Conservation (phyloP, 64 coral and sea anemone species). For the Trachythela sp. region DNA sequence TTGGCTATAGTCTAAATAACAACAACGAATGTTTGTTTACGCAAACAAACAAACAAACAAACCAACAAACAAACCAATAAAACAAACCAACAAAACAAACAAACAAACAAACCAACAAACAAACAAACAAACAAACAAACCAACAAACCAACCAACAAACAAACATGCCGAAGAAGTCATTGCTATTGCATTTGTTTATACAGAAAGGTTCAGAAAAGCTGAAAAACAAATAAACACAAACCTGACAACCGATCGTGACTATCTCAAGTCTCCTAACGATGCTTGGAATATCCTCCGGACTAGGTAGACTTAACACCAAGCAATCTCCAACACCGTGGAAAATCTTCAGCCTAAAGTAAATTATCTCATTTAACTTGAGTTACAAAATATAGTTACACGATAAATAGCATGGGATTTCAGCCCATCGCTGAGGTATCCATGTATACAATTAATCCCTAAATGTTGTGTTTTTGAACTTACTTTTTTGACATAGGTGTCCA, state of each 20-base stretch:
- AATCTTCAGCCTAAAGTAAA: constrained; percentile 73
- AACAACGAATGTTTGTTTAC: too few species aligned
- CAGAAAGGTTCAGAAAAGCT: too few species aligned
- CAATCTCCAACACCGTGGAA: constrained; percentile 94
- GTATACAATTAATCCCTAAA: too few species aligned
- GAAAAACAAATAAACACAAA: constrained; percentile 23
- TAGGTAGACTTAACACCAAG: constrained; percentile 80
- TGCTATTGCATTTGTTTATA: too few species aligned
- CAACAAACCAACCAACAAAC: neutral
- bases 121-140: neutral
- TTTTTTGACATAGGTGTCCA: constrained; percentile 90
- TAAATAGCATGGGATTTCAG: neutral
- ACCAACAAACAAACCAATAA: too few species aligned
- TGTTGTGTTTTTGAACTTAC: constrained; percentile 33
- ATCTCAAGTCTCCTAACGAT: constrained; percentile 81
- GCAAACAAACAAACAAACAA: too few species aligned
- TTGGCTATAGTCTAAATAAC: too few species aligned
- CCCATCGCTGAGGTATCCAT: too few species aligned
- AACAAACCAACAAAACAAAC: too few species aligned
- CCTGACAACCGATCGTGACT: constrained; percentile 97
- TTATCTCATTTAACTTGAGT: neutral
- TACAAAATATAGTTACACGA: neutral
- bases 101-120: too few species aligned
- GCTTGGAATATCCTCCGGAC: constrained; percentile 87
- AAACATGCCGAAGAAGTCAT: too few species aligned